phyloP scores from a whole-genome alignment of 2,797 vertebrate species.

The Sebastes glaucus region DNA sequence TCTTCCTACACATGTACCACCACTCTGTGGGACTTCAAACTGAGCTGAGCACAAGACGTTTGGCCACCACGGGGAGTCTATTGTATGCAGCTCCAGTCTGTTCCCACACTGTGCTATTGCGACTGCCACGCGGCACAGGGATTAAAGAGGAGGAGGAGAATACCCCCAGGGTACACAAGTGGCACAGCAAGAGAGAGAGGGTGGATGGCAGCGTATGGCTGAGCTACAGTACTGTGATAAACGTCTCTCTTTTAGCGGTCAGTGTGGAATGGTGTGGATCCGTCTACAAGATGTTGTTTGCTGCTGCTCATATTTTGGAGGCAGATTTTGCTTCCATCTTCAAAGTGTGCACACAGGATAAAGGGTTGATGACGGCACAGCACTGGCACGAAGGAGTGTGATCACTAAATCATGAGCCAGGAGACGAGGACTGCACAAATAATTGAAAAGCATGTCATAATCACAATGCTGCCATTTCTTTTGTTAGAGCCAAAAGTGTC shows the following conservation, averaged over 20 bases:
- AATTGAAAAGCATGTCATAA: background rate
- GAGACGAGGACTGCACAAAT: background rate
- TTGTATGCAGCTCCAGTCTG: constrained; percentile 50
- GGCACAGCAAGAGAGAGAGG: constrained; percentile 13
- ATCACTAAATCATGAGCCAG: constrained; percentile 16
- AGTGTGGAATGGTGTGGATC: background rate
- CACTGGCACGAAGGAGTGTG: background rate
- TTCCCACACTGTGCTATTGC: constrained; percentile 57
- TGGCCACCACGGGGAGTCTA: constrained; percentile 30
- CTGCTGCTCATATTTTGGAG: background rate
- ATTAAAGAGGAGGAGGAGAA: constrained; percentile 35
- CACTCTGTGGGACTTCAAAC: constrained; percentile 36
- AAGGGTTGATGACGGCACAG: background rate
- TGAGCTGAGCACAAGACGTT: constrained; percentile 20
- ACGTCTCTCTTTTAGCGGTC: background rate
- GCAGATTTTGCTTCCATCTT: background rate
- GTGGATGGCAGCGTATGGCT: background rate
- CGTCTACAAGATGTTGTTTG: background rate
- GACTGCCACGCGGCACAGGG: constrained; percentile 19
- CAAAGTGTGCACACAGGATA: background rate
- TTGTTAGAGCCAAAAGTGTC: background rate
- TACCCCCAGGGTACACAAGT: constrained; percentile 23
- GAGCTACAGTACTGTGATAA: constrained; percentile 17
- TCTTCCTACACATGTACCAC: constrained; percentile 51
- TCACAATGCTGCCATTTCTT: background rate